Base-by-base conservation (phyloP, 92 coral and sea anemone species). In the Porites lobata region DNA sequence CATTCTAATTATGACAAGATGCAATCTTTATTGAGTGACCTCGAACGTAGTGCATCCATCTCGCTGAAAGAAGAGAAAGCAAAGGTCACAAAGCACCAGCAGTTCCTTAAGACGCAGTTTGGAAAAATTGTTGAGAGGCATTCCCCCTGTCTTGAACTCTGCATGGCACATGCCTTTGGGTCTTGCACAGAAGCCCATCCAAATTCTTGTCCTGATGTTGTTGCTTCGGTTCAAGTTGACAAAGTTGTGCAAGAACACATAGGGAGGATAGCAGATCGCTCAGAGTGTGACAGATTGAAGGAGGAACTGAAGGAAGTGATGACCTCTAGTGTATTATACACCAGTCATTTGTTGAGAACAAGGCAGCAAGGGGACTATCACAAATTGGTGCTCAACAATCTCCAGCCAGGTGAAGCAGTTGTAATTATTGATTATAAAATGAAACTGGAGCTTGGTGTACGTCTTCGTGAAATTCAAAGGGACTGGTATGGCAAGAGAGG, bases 401-500 rank as follows among this genome's bases (percentile, higher is more conserved):
- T 67, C 14, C 72, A 67, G 50, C 72, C 72, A 67, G 72, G 47
- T 38, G 47, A 38, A 38, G 47, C 47, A 38, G 47, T 38, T 38
- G 47, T 38, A 38, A 38, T 38, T 3, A 38, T 38, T 38, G 85
- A 90, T 17, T 85, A 90, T 58, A 90, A 90, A 69, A 90, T 90
- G 93, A 90, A 90, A 63, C 87, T 90, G 15, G 79, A 90, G 62
- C 62, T 90, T 12, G 81, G 93, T 0, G 57, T 79, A 82, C 83
- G 81, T 26, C 8, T 87, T 14, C 7, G 90, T 11, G 93, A 90
- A 51, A 86, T 90, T 53, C 90, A 90, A 53, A 19, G 87, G 2
- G 93, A 90, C 13, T 90, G 93, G 93, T 90, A 90, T 79, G 93
- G 93, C 4, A 90, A 90, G 65, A 69, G 87, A 19, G 93, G 90